phyloP scores from a whole-genome alignment of 2,888 invertebrate species.

The Patella depressa region DNA sequence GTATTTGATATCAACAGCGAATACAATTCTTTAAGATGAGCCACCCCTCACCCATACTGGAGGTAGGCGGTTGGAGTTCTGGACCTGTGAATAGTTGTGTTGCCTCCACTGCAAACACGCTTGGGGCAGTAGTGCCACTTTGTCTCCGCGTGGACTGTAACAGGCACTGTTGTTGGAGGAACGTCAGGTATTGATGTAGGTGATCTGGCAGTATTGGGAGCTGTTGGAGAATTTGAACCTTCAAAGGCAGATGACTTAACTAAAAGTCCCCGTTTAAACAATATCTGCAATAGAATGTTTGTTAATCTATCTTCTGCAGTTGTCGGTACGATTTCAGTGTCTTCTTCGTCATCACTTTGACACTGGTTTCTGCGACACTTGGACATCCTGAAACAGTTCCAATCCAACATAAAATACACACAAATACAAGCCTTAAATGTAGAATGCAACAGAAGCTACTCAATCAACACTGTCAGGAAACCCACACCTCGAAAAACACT shows the following conservation, averaged over 20 bases:
- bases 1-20: too few species aligned
- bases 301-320: neutral
- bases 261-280: neutral
- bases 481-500: too few species aligned
- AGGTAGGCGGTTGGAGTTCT: neutral
- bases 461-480: too few species aligned
- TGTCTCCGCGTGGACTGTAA: neutral
- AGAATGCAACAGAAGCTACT: too few species aligned
- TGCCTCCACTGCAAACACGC: neutral
- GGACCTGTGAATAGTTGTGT: neutral
- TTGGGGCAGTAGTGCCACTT: neutral
- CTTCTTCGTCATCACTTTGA: neutral
- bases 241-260: neutral
- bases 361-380: neutral
- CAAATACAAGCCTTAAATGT: neutral
- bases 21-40: too few species aligned
- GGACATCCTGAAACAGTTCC: neutral
- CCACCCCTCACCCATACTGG: neutral
- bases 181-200: neutral
- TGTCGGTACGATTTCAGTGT: neutral
- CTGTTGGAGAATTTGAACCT: neutral
- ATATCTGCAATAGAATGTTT: neutral
- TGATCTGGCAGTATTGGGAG: neutral
- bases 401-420: neutral
- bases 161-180: neutral